phyloP scores from a whole-genome alignment of 2,888 invertebrate species.

The Seladonia tumulorum region DNA sequence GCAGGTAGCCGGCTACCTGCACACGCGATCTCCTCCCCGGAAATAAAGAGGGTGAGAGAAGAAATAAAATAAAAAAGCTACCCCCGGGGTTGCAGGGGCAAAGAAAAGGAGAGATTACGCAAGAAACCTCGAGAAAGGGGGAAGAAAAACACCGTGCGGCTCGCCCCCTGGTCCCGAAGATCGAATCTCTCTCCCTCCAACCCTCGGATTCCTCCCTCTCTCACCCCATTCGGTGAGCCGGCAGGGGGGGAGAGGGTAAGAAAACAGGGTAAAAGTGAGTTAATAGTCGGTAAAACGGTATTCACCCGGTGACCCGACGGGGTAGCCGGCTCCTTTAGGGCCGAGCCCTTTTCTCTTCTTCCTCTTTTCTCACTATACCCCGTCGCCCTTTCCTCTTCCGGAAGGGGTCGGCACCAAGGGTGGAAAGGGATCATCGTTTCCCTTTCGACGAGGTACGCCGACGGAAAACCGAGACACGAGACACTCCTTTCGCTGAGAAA shows the following conservation, averaged over 20 bases:
- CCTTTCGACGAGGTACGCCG: slow-evolving; percentile 37
- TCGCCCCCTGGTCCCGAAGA: slow-evolving; percentile 29
- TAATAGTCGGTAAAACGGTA: slow-evolving; percentile 85
- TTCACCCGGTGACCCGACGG: slow-evolving; percentile 82
- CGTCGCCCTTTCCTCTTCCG: slow-evolving; percentile 52
- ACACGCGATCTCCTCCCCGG: slow-evolving; percentile 59
- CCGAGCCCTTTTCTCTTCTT: slow-evolving; percentile 48
- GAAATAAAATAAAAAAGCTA: slow-evolving; percentile 33
- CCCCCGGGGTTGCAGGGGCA: neutral
- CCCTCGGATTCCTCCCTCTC: slow-evolving; percentile 23
- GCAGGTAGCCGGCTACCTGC: slow-evolving; percentile 73
- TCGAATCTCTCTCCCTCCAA: neutral
- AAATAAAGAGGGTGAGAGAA: slow-evolving; percentile 49
- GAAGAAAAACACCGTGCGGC: slow-evolving; percentile 70
- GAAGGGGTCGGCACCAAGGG: slow-evolving; percentile 46
- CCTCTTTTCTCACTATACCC: slow-evolving; percentile 52
- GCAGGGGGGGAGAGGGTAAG: slow-evolving; percentile 46
- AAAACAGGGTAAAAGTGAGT: slow-evolving; percentile 83
- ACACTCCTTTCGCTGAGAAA: slow-evolving; percentile 78
- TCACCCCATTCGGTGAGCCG: neutral
- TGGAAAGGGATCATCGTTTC: slow-evolving; percentile 56
- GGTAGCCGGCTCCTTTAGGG: slow-evolving; percentile 66
- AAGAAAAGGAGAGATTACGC: slow-evolving; percentile 73
- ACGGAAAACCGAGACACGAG: slow-evolving; percentile 67
- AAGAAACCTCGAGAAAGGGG: slow-evolving; percentile 65